phyloP scores from a whole-genome alignment of 2,888 invertebrate genomes.

The Mycalesis mineus region DNA sequence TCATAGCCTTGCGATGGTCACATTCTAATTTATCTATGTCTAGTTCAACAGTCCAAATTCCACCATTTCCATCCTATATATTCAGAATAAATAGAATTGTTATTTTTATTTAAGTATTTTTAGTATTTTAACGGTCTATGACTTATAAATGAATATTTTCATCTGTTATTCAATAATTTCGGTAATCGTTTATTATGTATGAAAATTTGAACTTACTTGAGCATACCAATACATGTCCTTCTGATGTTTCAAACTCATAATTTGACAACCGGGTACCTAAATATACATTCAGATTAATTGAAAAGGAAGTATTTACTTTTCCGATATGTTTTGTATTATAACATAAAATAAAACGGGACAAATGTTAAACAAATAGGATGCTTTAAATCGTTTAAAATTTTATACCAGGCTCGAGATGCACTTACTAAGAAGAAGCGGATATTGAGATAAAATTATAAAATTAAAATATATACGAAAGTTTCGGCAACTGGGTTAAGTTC shows the following conservation, averaged over 20 bases:
- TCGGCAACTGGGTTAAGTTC: constrained; percentile 93
- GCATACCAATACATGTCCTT: constrained; percentile 82
- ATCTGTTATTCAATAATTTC: too few species aligned
- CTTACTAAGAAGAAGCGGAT: not conserved
- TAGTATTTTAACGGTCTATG: not conserved
- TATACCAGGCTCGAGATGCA: too few species aligned
- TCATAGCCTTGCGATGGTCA: constrained; percentile 71
- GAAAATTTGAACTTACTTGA: constrained; percentile 79
- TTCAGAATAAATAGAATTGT: not conserved
- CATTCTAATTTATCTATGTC: constrained; percentile 68
- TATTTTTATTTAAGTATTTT: too few species aligned
- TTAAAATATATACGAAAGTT: constrained; percentile 52
- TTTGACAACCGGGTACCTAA: constrained; percentile 67
- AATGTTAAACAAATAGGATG: too few species aligned
- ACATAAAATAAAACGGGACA: too few species aligned
- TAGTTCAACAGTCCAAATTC: constrained; percentile 78
- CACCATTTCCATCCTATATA: constrained; percentile 89
- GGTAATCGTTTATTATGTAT: too few species aligned
- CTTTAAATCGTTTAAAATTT: too few species aligned
- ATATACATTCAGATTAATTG: too few species aligned
- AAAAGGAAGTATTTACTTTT: too few species aligned
- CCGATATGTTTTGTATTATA: too few species aligned
- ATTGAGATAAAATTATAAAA: not conserved
- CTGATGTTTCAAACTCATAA: constrained; percentile 67
- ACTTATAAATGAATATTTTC: not conserved